Percentiles rank a stretch among this genome's conserved stretches.
phyloP scores from a whole-genome alignment of 2,888 invertebrate species.

The Atethmia centrago region DNA sequence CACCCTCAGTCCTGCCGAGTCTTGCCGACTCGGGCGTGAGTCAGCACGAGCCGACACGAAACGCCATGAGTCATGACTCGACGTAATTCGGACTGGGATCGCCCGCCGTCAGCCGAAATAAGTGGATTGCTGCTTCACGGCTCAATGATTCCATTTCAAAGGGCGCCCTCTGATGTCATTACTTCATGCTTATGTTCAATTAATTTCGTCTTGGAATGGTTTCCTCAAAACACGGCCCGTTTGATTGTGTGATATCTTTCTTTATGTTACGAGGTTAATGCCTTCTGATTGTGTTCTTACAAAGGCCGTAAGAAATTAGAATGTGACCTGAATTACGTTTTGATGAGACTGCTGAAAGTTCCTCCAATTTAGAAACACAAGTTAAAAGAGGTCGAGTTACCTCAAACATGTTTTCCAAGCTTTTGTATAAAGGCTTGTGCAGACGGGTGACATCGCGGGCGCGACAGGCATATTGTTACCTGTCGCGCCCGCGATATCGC shows the following conservation, averaged over 20 bases:
- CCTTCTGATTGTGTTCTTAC: slow-evolving; percentile 52
- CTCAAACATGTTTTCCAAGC: neutral
- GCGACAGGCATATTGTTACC: too few species aligned
- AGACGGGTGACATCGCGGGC: too few species aligned
- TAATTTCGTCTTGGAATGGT: slow-evolving; percentile 50
- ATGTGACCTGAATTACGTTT: slow-evolving; percentile 80
- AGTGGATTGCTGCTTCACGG: slow-evolving; percentile 87
- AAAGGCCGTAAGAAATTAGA: slow-evolving; percentile 71
- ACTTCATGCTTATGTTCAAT: slow-evolving; percentile 72
- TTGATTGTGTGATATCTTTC: slow-evolving; percentile 48
- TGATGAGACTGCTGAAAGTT: slow-evolving; percentile 75
- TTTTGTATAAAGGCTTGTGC: slow-evolving; percentile 17
- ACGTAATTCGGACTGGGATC: slow-evolving; percentile 79
- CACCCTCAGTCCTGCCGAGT: slow-evolving; percentile 65
- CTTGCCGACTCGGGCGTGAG: slow-evolving; percentile 80
- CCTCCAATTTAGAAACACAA: slow-evolving; percentile 66
- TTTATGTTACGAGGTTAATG: slow-evolving; percentile 44
- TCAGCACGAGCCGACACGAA: slow-evolving; percentile 78
- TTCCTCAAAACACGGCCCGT: slow-evolving; percentile 43
- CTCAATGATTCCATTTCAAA: slow-evolving; percentile 83
- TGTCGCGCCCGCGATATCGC: too few species aligned
- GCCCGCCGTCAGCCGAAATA: slow-evolving; percentile 86
- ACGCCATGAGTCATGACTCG: slow-evolving; percentile 82
- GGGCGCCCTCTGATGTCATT: slow-evolving; percentile 78
- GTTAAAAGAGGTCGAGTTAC: slow-evolving; percentile 38